Conservation (phyloP, 2,888 invertebrate species). For the Parasteatoda lunata region DNA sequence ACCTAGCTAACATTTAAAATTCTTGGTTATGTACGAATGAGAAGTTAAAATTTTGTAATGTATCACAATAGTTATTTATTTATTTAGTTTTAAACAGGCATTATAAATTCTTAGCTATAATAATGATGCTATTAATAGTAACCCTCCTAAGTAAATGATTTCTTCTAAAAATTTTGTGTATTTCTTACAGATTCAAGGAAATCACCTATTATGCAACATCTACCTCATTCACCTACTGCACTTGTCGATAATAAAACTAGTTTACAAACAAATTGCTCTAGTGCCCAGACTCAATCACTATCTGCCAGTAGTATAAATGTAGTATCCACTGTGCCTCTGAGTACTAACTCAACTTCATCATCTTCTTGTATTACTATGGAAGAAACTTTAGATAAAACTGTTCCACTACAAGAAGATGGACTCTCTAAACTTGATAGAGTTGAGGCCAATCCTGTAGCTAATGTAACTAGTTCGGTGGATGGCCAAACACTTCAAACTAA, state of each 20-base stretch:
- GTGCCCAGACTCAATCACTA: conserved; percentile 59
- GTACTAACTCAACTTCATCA: conserved; percentile 60
- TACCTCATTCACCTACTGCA: conserved; percentile 68
- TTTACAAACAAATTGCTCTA: conserved; percentile 50
- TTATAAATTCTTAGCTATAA: no score
- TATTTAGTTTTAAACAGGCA: no score
- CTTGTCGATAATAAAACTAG: conserved; percentile 55
- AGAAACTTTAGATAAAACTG: conserved; percentile 57
- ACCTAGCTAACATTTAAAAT: no score
- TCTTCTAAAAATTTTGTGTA: neutral
- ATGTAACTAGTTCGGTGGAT: conserved; percentile 56
- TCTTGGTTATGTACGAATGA: no score
- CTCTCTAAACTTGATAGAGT: conserved; percentile 29
- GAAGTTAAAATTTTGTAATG: no score
- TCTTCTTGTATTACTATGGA: conserved; percentile 60
- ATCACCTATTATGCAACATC: conserved; percentile 66
- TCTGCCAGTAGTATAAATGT: conserved; percentile 66
- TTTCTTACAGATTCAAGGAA: conserved; percentile 47
- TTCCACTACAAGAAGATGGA: conserved; percentile 57
- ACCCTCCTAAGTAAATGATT: no score
- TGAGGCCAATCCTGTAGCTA: conserved; percentile 39
- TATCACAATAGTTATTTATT: no score
- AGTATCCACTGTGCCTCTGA: conserved; percentile 68
- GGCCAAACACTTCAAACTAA: conserved; percentile 55
- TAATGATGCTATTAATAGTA: no score